phyloP scores from a whole-genome alignment of 2,113 vertebrate genomes.

The Anolis carolinensis region DNA sequence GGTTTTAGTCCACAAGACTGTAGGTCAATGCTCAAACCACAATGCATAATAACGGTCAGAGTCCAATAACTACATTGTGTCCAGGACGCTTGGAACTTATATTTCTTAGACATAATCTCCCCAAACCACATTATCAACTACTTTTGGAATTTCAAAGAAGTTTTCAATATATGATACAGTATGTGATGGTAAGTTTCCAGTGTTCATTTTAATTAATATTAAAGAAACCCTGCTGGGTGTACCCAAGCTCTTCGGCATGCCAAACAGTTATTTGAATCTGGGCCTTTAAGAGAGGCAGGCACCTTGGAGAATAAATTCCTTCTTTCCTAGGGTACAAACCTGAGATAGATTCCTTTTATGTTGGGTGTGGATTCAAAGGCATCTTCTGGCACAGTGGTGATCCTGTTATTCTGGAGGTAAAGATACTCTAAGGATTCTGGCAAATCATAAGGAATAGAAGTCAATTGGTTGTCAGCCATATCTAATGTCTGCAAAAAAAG shows the following conservation, averaged over 20 bases:
- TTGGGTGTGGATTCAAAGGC: constrained; percentile 94
- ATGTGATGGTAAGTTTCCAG: too few species aligned
- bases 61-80: neutral
- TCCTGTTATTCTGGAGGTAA: constrained; percentile 92
- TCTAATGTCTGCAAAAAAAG: constrained; percentile 84
- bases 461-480: constrained; percentile 89
- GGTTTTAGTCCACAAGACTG: too few species aligned
- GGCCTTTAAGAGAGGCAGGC: neutral
- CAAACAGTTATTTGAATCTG: neutral
- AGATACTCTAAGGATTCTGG: constrained; percentile 92
- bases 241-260: neutral
- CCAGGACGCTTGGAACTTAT: neutral
- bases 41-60: neutral
- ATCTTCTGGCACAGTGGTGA: constrained; percentile 80
- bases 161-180: neutral
- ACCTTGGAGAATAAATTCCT: neutral
- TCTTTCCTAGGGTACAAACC: constrained; percentile 70
- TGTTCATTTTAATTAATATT: neutral
- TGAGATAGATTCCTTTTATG: constrained; percentile 94
- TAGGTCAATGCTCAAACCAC: too few species aligned
- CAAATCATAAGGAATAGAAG: constrained; percentile 87
- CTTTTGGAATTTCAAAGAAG: neutral
- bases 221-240: neutral
- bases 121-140: neutral
- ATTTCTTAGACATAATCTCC: neutral